Evolutionary conservation across 2,797 vertebrate species (phyloP).

Genomic region (Anabas testudineus): DNA sequence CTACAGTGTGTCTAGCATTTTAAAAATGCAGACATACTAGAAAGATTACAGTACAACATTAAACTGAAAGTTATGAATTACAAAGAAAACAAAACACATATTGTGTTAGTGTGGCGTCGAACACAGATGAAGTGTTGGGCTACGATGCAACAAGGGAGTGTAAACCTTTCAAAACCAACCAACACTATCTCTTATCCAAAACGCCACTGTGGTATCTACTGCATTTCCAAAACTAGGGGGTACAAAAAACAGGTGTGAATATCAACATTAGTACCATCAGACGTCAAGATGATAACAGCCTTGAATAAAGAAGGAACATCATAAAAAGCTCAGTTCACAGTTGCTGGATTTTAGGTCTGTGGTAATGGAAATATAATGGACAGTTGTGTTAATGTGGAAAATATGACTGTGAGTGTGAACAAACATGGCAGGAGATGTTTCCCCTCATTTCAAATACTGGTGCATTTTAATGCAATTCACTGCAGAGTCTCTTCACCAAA

Average conservation of each 20-base stretch:
- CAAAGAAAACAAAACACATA: neutral
- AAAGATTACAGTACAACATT: neutral
- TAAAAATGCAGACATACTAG: neutral
- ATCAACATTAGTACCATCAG: slow-evolving; percentile 14
- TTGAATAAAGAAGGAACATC: slow-evolving; percentile 54
- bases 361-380: slow-evolving; percentile 67
- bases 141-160: slow-evolving; percentile 1
- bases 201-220: slow-evolving; percentile 21
- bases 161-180: slow-evolving; percentile 26
- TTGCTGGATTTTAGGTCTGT: slow-evolving; percentile 71
- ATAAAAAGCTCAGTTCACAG: slow-evolving; percentile 70
- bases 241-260: slow-evolving; percentile 24
- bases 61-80: neutral
- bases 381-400: slow-evolving; percentile 57
- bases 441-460: neutral
- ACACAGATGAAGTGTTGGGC: neutral
- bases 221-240: too few relatives aligned
- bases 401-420: slow-evolving; percentile 44
- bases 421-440: slow-evolving; percentile 26
- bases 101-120: neutral
- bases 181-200: slow-evolving; percentile 49
- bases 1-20: neutral
- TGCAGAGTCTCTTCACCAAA: slow-evolving; percentile 11
- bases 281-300: slow-evolving; percentile 19
- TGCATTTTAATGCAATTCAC: slow-evolving; percentile 6